These are phyloP conservation scores for Xylota segnis DNA, from an alignment of 2,888 invertebrate genomes.

Conservation along the genomic window DNA sequence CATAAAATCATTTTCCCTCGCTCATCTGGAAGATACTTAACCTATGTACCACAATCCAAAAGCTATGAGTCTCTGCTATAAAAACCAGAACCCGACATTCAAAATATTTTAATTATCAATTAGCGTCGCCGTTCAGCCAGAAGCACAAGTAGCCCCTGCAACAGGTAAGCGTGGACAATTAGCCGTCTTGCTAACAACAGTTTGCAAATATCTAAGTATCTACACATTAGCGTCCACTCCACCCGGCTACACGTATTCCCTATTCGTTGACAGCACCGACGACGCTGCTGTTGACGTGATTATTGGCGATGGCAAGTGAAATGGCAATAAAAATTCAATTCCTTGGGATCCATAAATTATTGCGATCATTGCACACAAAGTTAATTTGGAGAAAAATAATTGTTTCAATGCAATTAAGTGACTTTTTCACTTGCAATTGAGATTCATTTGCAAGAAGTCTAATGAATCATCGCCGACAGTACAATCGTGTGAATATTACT, in stretches of 20 bases:
- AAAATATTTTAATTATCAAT: constrained; percentile 69
- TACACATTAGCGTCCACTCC: not conserved
- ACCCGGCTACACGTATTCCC: not conserved
- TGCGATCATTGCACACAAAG: constrained; percentile 57
- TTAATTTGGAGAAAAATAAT: constrained; percentile 44
- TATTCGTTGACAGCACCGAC: not conserved
- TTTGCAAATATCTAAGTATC: too few relatives aligned
- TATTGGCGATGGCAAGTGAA: constrained; percentile 48
- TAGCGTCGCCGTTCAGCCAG: constrained; percentile 40
- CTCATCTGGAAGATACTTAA: not conserved
- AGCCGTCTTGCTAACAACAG: constrained; percentile 16
- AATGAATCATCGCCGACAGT: constrained; percentile 11
- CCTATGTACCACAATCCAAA: not conserved
- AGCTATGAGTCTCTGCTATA: not conserved
- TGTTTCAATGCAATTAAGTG: constrained; percentile 54
- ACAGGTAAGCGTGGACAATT: constrained; percentile 22
- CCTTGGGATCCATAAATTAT: constrained; percentile 51
- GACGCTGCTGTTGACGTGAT: constrained; percentile 22
- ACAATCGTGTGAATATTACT: constrained; percentile 3
- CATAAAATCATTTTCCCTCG: not conserved
- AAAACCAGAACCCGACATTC: constrained; percentile 41
- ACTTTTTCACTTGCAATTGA: not conserved
- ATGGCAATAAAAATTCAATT: constrained; percentile 58
- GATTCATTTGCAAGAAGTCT: constrained; percentile 7
- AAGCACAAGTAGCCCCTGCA: constrained; percentile 20